Evolutionary conservation across 2,113 vertebrate species (phyloP), one percentile per base, ranked within the genome.

Genomic region (Cyanoramphus novaezelandiae): DNA sequence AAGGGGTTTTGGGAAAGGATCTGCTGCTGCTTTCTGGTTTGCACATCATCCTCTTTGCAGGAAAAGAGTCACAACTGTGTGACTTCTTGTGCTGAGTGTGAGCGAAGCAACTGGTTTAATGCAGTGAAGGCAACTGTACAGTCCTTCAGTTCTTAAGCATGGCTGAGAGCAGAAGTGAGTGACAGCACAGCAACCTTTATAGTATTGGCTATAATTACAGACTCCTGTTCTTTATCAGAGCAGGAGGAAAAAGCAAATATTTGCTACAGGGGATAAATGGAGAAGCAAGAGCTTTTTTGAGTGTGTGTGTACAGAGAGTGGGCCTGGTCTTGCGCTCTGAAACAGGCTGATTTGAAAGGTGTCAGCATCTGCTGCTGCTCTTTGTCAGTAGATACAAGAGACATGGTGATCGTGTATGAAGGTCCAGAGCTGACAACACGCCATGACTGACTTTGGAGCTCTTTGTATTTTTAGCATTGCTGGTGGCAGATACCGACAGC

Each of bases 401-500:
- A 50, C 31, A 7, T 24, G 21, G 39, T 0, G 5, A 28, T 52
- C 49, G 6, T 10, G 39, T 37, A 39, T 57, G 59, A 83, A 35
- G 41, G 75, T 83, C 78, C 68, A 64, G 76, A 88, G 68, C 82
- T 93, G 80, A 75, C 69, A 88, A 71, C 19, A 8, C 0, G 0
- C 71, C 17, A 5, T 23, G 62, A 35, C 68, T 93, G 88, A 79
- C 65, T 92, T 88, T 1, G 44, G 80, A 96, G 84, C 17, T 64
- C 60, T 79, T 67, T 60, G 64, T 95, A 92, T 91, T 97, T 97
- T 94, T 93, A 96, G 94, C 60, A 11, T 25, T 69, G 44, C 64
- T 89, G 75, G 92, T 96, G 93, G 83, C 82, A 88, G 75, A 78
- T 88, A 78, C 75, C 2, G 0, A 78, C 67, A 95, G 80, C 62